Evolutionary conservation across 2,888 invertebrate species (phyloP), one percentile per base, ranked within the genome.

Genomic region (Tridacna crocea): DNA sequence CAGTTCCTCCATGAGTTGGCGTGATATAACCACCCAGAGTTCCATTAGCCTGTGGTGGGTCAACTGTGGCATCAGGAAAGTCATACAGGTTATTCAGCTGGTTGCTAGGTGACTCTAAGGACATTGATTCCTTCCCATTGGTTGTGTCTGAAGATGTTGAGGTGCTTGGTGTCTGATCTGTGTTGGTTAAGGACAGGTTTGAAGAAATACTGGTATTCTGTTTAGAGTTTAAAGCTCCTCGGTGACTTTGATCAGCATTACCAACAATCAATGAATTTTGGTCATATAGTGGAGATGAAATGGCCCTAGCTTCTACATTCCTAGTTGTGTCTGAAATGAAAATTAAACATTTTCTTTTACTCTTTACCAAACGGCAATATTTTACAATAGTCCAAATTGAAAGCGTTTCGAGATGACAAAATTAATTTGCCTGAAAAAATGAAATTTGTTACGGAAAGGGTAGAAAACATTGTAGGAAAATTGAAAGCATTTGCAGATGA

Each of bases 261-360:
- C 22, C 22, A 10, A 51, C n/a, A 0, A 51, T 24, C 15, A n/a
- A 1, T 66, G 46, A 46, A 51, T 24, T 36, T n/a, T 46, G n/a
- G 22, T 47, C 70, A 22, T 70, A 70, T 51, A 70, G 27, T 22
- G 70, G 70, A 10, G 70, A 70, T 15, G 48, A 51, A 11, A 70
- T 51, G 15, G 70, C 24, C 17, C 26, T 48, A 11, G 24, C 19
- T n/a, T 70, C 51, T 51, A 51, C 15, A 24, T 51, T 48, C 24
- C 70, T 70, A 51, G 15, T 48, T 51, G 70, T 17, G 48, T 46
- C 70, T 70, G 70, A 51, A 70, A 70, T 24, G 17, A 46, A 46
- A 68, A n/a, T 47, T 10, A 24, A 68, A 46, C 36, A 2, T 8
- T 8, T 8, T 8, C 36, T 36, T 36, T 36, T 4, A 36, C 36